phyloP scores from a whole-genome alignment of 2,888 invertebrate genomes.

The Amitus sp. region DNA sequence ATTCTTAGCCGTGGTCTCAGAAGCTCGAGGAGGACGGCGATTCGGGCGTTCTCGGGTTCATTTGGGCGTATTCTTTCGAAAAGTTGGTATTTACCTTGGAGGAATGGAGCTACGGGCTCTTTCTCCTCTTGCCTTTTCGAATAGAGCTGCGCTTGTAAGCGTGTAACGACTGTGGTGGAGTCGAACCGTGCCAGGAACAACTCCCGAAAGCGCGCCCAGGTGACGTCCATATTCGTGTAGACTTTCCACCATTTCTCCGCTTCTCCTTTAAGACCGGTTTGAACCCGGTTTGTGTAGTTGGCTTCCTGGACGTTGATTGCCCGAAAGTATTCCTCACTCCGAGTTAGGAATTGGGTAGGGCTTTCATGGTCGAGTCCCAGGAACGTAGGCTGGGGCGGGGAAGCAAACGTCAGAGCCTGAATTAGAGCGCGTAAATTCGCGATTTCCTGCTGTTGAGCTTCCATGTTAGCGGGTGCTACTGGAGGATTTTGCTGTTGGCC shows the following conservation, averaged over 20 bases:
- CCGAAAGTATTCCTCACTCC: background rate
- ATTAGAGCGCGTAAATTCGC: background rate
- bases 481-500: no score
- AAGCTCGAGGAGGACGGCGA: background rate
- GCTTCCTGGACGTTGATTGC: background rate
- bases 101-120: conserved; percentile 10
- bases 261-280: background rate
- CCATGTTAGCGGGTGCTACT: no score
- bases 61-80: conserved; percentile 13
- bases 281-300: background rate
- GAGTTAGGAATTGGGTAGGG: background rate
- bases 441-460: no score
- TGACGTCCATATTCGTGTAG: conserved; percentile 7
- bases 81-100: conserved; percentile 20
- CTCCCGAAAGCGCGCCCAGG: conserved; percentile 13
- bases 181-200: conserved; percentile 11
- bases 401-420: background rate
- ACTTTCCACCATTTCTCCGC: conserved; percentile 21
- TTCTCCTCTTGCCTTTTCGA: conserved; percentile 13
- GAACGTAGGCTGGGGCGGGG: background rate
- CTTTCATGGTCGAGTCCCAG: conserved; percentile 13
- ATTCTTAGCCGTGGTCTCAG: background rate
- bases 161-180: background rate
- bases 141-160: conserved; percentile 16
- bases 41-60: background rate